Base-by-base conservation (phyloP, 2,113 vertebrate species). In the Gymnorhina tibicen region DNA sequence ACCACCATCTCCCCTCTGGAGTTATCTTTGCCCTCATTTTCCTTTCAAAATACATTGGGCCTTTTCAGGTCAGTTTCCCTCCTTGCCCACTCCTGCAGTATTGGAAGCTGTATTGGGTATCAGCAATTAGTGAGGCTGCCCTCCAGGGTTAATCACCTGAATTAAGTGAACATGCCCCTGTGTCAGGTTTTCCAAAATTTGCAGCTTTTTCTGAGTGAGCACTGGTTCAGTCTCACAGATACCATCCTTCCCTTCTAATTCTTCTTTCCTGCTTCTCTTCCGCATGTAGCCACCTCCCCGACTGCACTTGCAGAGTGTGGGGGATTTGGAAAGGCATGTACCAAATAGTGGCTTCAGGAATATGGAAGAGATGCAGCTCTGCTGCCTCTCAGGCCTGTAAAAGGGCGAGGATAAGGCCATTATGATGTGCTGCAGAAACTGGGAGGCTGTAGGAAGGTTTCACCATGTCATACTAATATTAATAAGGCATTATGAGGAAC, bases 221-320 rank as follows among this genome's bases (percentile, higher is more conserved):
- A 1, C 33, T 35, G 37, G 5, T 28, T 91, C 33, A 27, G 11
- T 37, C 9, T 53, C 55, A 77, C 33, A 66, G 41, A 87, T 58
- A 9, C 16, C 37, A 66, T 11, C 39, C 15, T 82, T 55, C 28
- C 12, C 35, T 64, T 69, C 49, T 30, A 28, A 13, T 47, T 67
- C 53, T 68, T 64, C 27, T 42, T 73, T 58, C 32, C 41, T 46
- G 4, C n/a, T 80, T 84, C 28, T 50, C n/a, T 69, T 75, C 33
- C 32, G 22, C 11, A 28, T 0, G 4, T 30, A 44, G 21, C 70
- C 16, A 44, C 11, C 7, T 73, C 32, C 12, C 10, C 0, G 0
- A 4, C n/a, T 66, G 37, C 26, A 1, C 18, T 24, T 37, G 24
- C 13, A 19, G 14, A 0, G 0, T 0, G 0, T 22, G 9, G 3